Conservation (phyloP, 1,140 invertebrate genomes). For the Cherax quadricarinatus region DNA sequence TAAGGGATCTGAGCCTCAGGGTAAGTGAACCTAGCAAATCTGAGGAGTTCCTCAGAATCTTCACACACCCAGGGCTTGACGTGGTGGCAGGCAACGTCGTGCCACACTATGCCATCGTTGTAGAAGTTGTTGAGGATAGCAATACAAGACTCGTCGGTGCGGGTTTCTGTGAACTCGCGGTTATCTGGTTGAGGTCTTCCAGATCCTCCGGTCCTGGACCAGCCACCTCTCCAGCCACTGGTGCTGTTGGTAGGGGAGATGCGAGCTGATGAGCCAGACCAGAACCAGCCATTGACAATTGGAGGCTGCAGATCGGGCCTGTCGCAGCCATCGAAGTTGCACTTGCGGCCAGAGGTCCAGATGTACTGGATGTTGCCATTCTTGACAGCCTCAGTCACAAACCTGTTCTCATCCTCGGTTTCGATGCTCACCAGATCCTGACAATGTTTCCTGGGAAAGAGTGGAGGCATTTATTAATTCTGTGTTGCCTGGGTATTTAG, state of each 20-base stretch:
- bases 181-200: slow-evolving; percentile 92
- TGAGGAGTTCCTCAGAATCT: slow-evolving; percentile 93
- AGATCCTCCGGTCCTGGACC: slow-evolving; percentile 91
- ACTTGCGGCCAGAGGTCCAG: slow-evolving; percentile 94
- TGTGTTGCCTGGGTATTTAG: too few species aligned
- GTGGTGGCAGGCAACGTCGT: slow-evolving; percentile 94
- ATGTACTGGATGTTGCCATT: slow-evolving; percentile 83
- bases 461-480: not conserved
- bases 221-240: slow-evolving; percentile 86
- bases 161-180: slow-evolving; percentile 83
- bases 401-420: slow-evolving; percentile 93
- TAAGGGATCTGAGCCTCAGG: slow-evolving; percentile 63
- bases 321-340: slow-evolving; percentile 94
- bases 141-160: slow-evolving; percentile 92
- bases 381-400: slow-evolving; percentile 89
- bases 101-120: slow-evolving; percentile 94
- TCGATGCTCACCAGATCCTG: slow-evolving; percentile 95
- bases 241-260: slow-evolving; percentile 89
- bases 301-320: slow-evolving; percentile 88
- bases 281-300: slow-evolving; percentile 95
- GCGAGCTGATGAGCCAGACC: slow-evolving; percentile 92
- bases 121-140: slow-evolving; percentile 95
- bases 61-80: slow-evolving; percentile 95
- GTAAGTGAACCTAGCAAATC: slow-evolving; percentile 79
- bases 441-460: slow-evolving; percentile 87